A percentile compares a stretch with the other conserved stretches of the same genome.
Conservation (phyloP, 64 coral and sea anemone genomes). For the Montipora capricornis region DNA sequence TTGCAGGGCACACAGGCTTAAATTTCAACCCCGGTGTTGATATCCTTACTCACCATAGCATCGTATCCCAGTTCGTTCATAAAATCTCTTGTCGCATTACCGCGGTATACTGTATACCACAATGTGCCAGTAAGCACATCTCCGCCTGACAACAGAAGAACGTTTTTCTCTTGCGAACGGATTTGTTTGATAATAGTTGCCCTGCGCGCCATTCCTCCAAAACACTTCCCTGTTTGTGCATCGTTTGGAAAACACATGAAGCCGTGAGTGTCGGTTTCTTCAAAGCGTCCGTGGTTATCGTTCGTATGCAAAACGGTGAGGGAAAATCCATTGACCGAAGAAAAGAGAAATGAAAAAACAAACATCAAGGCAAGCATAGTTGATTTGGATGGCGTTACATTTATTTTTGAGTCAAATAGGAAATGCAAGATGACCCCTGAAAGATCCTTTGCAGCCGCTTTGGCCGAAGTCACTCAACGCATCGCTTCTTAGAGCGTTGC, state of each 20-base stretch:
- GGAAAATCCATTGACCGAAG: slow-evolving; percentile 40
- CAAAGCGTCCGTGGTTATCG: slow-evolving; percentile 87
- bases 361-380: neutral
- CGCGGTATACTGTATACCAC: slow-evolving; percentile 83
- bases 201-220: slow-evolving; percentile 79
- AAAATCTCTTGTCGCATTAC: slow-evolving; percentile 81
- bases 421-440: too few species aligned
- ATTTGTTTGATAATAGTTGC: slow-evolving; percentile 75
- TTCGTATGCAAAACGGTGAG: slow-evolving; percentile 91
- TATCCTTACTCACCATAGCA: slow-evolving; percentile 73
- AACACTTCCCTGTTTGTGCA: slow-evolving; percentile 49
- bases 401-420: neutral
- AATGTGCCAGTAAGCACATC: slow-evolving; percentile 92
- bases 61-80: slow-evolving; percentile 88
- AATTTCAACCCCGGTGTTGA: too few species aligned
- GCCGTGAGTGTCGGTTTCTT: slow-evolving; percentile 78
- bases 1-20: too few species aligned
- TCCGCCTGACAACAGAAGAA: slow-evolving; percentile 82
- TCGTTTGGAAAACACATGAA: slow-evolving; percentile 70
- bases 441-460: too few species aligned
- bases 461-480: too few species aligned
- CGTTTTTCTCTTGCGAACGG: slow-evolving; percentile 72
- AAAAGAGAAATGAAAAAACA: neutral
- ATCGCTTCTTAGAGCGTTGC: too few species aligned
- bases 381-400: neutral